Percentiles rank a stretch among this genome's conserved stretches.
These are phyloP conservation scores for Cheilosia vernalis DNA, from an alignment of 2,888 invertebrate species.

Conservation along the genomic window DNA sequence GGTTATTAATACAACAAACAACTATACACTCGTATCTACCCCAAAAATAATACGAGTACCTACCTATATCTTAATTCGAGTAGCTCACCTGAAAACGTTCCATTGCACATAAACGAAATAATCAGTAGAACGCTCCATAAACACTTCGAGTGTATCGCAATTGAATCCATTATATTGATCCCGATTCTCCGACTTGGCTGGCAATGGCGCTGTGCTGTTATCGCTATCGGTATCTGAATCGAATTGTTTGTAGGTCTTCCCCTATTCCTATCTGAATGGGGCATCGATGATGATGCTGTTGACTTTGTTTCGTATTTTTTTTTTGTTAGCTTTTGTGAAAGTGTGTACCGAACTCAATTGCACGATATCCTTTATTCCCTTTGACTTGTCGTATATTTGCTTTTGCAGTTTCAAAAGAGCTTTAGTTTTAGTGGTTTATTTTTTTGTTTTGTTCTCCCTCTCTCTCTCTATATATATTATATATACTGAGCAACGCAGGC, in stretches of 20 bases:
- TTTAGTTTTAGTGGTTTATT: neutral
- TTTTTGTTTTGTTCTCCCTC: neutral
- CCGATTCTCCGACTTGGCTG: slow-evolving; percentile 42
- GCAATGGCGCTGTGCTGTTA: slow-evolving; percentile 27
- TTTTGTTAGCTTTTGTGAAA: slow-evolving; percentile 1
- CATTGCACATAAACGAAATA: slow-evolving; percentile 78
- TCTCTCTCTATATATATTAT: neutral
- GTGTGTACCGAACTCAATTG: neutral
- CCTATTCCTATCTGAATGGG: slow-evolving; percentile 46
- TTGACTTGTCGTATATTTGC: slow-evolving; percentile 4
- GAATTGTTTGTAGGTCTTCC: slow-evolving; percentile 55
- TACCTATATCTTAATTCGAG: neutral
- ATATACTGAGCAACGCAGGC: slow-evolving; percentile 29
- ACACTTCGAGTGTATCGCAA: slow-evolving; percentile 76
- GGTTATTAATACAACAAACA: too few relatives aligned
- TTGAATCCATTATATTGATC: slow-evolving; percentile 78
- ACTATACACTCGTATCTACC: too few relatives aligned
- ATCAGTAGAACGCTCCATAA: slow-evolving; percentile 80
- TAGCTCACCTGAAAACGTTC: slow-evolving; percentile 80
- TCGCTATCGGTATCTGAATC: slow-evolving; percentile 50
- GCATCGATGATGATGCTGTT: slow-evolving; percentile 54
- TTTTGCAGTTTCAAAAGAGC: slow-evolving; percentile 17
- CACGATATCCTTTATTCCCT: slow-evolving; percentile 37
- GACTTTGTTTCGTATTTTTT: neutral
- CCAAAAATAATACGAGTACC: neutral